These are phyloP conservation scores for Callionymus lyra DNA, from an alignment of 2,113 vertebrate species.

Conservation along the genomic window DNA sequence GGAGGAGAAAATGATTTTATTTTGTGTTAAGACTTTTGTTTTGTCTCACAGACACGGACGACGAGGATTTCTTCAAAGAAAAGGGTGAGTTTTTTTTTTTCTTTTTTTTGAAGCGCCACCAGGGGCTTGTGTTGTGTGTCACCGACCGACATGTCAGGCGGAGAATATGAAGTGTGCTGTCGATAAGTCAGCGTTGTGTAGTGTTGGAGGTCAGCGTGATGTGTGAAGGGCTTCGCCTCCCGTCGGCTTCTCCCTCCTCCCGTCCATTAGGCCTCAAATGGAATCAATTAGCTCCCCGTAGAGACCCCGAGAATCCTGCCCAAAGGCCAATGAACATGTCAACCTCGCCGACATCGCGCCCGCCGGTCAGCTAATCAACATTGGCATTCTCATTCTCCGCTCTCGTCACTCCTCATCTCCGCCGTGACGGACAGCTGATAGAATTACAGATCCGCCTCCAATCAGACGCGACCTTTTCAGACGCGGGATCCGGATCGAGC, in stretches of 20 bases:
- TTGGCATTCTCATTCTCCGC: conserved; percentile 58
- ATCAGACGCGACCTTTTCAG: conserved; percentile 5
- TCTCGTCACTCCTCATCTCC: conserved; percentile 56
- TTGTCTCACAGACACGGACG: conserved; percentile 27
- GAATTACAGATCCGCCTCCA: conserved; percentile 57
- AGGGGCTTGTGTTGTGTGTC: conserved; percentile 2
- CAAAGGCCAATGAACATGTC: conserved; percentile 45
- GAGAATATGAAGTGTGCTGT: conserved; percentile 23
- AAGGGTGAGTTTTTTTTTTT: conserved; percentile 30
- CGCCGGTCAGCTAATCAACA: conserved; percentile 48
- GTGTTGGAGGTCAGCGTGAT: conserved; percentile 20
- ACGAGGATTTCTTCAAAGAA: neutral
- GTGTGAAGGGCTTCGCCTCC: conserved; percentile 17
- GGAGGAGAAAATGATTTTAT: conserved; percentile 1
- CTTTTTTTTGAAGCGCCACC: neutral
- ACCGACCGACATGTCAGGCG: conserved; percentile 7
- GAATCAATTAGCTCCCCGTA: conserved; percentile 60
- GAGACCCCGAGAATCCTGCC: conserved; percentile 27
- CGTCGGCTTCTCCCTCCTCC: conserved; percentile 22
- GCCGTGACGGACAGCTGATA: conserved; percentile 55
- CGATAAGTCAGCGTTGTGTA: conserved; percentile 27
- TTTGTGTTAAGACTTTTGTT: conserved; percentile 3
- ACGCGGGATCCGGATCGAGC: neutral
- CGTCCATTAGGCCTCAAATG: conserved; percentile 55
- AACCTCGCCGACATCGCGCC: conserved; percentile 26